These are phyloP conservation scores for Eubucco bourcierii DNA, from an alignment of 2,113 vertebrate genomes.

Conservation along the genomic window DNA sequence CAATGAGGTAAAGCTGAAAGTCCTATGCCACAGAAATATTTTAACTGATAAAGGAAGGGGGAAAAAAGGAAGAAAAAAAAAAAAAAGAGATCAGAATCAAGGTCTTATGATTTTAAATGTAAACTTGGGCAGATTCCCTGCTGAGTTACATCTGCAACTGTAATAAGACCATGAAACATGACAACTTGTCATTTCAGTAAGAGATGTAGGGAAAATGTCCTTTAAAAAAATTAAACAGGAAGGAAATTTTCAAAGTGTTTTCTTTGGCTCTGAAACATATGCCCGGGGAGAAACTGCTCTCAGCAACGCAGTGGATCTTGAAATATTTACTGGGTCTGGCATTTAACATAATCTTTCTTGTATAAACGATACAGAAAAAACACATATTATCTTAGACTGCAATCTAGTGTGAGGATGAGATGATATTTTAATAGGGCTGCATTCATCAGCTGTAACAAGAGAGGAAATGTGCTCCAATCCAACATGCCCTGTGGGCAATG, in stretches of 20 bases:
- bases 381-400: slow-evolving; percentile 61
- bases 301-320: slow-evolving; percentile 62
- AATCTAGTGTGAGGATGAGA: slow-evolving; percentile 65
- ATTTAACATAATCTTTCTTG: slow-evolving; percentile 69
- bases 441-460: slow-evolving; percentile 56
- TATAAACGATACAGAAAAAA: slow-evolving; percentile 66
- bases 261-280: slow-evolving; percentile 65
- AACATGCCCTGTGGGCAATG: slow-evolving; percentile 46
- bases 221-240: slow-evolving; percentile 70
- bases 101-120: slow-evolving; percentile 56
- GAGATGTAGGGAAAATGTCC: slow-evolving; percentile 65
- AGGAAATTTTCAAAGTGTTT: slow-evolving; percentile 62
- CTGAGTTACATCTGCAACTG: slow-evolving; percentile 69
- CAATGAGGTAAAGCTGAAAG: slow-evolving; percentile 61
- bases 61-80: not conserved
- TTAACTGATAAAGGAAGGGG: slow-evolving; percentile 19
- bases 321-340: slow-evolving; percentile 70
- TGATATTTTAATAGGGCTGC: slow-evolving; percentile 68
- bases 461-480: slow-evolving; percentile 48
- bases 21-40: slow-evolving; percentile 19
- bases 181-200: slow-evolving; percentile 68
- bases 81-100: slow-evolving; percentile 2
- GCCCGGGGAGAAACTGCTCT: slow-evolving; percentile 59
- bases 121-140: slow-evolving; percentile 60
- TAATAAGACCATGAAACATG: slow-evolving; percentile 66